Evolutionary conservation across 2,888 invertebrate genomes (phyloP).

Genomic region (Scaptomyza parva): DNA sequence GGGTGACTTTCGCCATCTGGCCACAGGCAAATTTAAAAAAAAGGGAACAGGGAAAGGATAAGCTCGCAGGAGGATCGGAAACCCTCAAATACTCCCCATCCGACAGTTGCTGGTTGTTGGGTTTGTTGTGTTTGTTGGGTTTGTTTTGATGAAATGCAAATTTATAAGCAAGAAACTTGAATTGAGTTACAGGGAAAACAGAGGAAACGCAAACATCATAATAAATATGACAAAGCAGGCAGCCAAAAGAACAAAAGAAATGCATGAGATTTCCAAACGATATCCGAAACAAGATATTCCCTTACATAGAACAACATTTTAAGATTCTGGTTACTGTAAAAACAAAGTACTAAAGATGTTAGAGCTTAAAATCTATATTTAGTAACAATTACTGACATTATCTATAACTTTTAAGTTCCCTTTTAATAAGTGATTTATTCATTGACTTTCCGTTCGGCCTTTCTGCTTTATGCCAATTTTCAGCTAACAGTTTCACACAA

Average conservation of each 20-base stretch:
- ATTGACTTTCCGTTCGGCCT: conserved; percentile 2
- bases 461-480: neutral
- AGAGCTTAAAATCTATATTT: neutral
- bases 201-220: conserved; percentile 27
- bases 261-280: conserved; percentile 42
- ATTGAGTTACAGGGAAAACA: conserved; percentile 44
- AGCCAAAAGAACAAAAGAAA: conserved; percentile 46
- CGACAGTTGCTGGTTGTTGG: conserved; percentile 13
- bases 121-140: conserved; percentile 5
- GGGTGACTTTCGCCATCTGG: conserved; percentile 34
- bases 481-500: conserved; percentile 27
- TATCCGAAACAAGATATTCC: neutral
- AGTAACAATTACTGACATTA: neutral
- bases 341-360: neutral
- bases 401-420: neutral
- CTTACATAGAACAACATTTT: too few species aligned
- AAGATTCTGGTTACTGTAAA: neutral
- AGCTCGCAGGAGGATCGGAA: conserved; percentile 14
- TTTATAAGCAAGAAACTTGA: conserved; percentile 62
- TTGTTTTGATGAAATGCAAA: conserved; percentile 68
- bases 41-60: conserved; percentile 32
- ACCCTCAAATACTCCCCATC: conserved; percentile 27
- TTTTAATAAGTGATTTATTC: conserved; percentile 7
- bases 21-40: conserved; percentile 6
- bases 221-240: conserved; percentile 43